Base-by-base conservation (phyloP, 2,888 invertebrate species). In the Papilio protenor region DNA sequence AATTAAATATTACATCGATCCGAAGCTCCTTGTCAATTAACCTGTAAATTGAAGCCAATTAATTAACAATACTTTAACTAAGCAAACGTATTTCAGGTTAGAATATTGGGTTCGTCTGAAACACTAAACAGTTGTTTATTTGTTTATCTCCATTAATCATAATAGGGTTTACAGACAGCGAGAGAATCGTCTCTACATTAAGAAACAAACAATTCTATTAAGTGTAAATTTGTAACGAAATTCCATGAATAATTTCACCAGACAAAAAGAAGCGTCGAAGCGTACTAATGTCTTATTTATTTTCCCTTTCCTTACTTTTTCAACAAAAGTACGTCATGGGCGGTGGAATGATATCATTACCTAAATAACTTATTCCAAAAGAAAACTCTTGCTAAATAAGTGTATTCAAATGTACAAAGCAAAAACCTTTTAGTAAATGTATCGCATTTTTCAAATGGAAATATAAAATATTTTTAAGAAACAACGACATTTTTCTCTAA, bases 201-300 rank as follows among this genome's bases (percentile, higher is more conserved):
- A 18, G 18, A 66, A 66, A 33, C 40, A 66, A 66, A 66, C 66
- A 40, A 66, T 66, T 66, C 40, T 40, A 66, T 40, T 66, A 64
- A 64, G 66, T 66, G 66, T 66, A 40, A 66, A 66, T 66, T 66
- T 66, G 40, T 66, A 66, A 66, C 40, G 66, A 66, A 40, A 66
- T 66, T 66, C 66, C 40, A 66, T 66, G 66, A 66, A 66, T 66
- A 66, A 66, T 66, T 66, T 66, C 66, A 66, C 45, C 49, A 49
- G 18, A 40, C 64, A 33, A 64, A 74, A 74, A 74, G 64, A 64
- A 64, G 64, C 74, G 64, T 64, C 27, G 74, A 74, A 64, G 74
- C 74, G 74, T 52, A 64, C 74, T 74, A 64, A 74, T 74, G 49
- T 74, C 49, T 74, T 74, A 74, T 74, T 52, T 74, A 64, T 74